Conservation (phyloP, 2,888 invertebrate genomes). For the Drosophila subsilvestris region DNA sequence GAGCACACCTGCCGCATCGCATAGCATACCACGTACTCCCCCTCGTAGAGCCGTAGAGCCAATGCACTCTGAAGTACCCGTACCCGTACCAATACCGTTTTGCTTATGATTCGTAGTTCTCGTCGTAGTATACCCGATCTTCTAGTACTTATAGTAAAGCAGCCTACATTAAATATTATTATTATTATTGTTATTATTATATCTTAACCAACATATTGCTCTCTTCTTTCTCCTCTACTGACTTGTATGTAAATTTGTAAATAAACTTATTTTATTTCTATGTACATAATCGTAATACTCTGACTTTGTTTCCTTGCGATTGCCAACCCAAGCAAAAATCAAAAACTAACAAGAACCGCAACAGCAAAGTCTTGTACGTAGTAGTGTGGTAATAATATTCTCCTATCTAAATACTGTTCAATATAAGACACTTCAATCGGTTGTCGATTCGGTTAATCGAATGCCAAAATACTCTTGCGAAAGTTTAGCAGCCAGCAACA, state of each 20-base stretch:
- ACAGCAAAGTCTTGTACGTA: slow-evolving; percentile 67
- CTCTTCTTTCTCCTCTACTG: slow-evolving; percentile 46
- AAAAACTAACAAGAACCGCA: slow-evolving; percentile 64
- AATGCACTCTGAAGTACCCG: slow-evolving; percentile 57
- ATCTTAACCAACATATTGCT: slow-evolving; percentile 48
- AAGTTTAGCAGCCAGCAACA: too few species aligned
- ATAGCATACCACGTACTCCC: slow-evolving; percentile 21
- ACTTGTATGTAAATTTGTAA: slow-evolving; percentile 68
- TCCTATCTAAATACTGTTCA: slow-evolving; percentile 1
- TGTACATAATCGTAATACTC: slow-evolving; percentile 67
- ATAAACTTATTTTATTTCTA: slow-evolving; percentile 64
- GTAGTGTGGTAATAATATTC: slow-evolving; percentile 61
- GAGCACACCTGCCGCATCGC: slow-evolving; percentile 56
- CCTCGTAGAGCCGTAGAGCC: slow-evolving; percentile 64
- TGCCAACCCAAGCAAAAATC: slow-evolving; percentile 31
- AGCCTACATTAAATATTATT: slow-evolving; percentile 4
- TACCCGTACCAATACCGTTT: slow-evolving; percentile 50
- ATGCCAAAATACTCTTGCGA: slow-evolving; percentile 9
- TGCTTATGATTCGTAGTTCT: slow-evolving; percentile 34
- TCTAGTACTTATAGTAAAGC: slow-evolving; percentile 1
- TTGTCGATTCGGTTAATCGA: slow-evolving; percentile 7
- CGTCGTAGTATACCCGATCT: slow-evolving; percentile 23
- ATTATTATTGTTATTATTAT: slow-evolving; percentile 41
- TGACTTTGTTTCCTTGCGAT: slow-evolving; percentile 63
- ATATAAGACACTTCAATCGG: slow-evolving; percentile 8